Evolutionary conservation across 2,888 invertebrate species (phyloP).

Genomic region (Parnassius mnemosyne): DNA sequence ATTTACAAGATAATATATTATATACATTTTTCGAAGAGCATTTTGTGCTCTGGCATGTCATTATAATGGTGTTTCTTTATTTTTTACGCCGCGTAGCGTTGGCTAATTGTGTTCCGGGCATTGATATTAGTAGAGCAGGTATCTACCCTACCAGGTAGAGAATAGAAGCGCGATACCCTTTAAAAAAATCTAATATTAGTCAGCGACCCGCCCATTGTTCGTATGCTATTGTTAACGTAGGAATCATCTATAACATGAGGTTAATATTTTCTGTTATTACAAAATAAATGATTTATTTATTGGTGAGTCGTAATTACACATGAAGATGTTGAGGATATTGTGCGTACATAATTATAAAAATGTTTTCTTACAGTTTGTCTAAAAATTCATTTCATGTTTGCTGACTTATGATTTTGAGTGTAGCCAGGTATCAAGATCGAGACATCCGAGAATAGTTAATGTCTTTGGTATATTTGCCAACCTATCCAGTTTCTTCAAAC

Average conservation of each 20-base stretch:
- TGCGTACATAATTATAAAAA: no score
- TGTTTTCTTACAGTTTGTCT: no score
- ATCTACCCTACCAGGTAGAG: slow-evolving; percentile 60
- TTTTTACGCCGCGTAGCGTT: slow-evolving; percentile 63
- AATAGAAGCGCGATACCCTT: slow-evolving; percentile 47
- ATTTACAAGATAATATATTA: not conserved
- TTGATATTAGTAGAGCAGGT: slow-evolving; percentile 64
- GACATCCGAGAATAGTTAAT: no score
- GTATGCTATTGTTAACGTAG: slow-evolving; percentile 47
- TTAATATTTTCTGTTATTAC: not conserved
- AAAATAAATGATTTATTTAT: no score
- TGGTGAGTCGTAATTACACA: no score
- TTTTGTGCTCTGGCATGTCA: slow-evolving; percentile 45
- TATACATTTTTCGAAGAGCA: slow-evolving; percentile 14
- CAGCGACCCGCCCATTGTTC: slow-evolving; percentile 34
- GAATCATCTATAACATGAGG: slow-evolving; percentile 5
- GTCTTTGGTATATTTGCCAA: no score
- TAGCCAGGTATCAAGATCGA: no score
- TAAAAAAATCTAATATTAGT: slow-evolving; percentile 48
- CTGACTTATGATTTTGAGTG: no score
- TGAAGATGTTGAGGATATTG: no score
- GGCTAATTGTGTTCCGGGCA: slow-evolving; percentile 74
- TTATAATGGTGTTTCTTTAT: slow-evolving; percentile 41
- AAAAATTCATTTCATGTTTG: no score
- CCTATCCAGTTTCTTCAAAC: no score